A percentile compares a stretch with the other conserved stretches of the same genome.
Conservation (phyloP, 1,140 invertebrate species). For the Macrocentrus cingulum region DNA sequence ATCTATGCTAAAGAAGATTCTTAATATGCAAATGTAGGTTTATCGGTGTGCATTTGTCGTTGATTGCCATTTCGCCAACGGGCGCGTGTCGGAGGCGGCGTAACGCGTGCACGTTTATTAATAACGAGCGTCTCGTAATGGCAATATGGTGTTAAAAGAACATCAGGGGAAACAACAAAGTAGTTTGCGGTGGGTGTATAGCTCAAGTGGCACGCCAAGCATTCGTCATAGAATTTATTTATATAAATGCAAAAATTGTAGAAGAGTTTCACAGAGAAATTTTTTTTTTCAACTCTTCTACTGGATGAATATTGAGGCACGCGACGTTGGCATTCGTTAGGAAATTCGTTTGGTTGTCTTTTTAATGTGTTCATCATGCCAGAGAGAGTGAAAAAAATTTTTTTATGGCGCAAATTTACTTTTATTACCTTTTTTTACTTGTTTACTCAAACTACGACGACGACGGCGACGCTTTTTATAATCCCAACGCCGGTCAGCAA, state of each 20-base stretch:
- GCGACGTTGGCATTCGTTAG: too few species aligned
- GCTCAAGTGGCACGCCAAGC: slow-evolving; percentile 17
- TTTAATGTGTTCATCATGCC: too few species aligned
- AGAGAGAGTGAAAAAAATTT: too few species aligned
- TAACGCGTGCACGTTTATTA: slow-evolving; percentile 19
- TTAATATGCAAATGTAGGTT: too few species aligned
- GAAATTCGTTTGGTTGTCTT: too few species aligned
- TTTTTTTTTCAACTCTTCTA: too few species aligned
- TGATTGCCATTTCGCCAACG: slow-evolving; percentile 6
- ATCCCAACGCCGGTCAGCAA: not conserved
- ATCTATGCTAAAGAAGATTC: too few species aligned
- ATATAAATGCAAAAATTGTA: too few species aligned
- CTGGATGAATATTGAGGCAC: too few species aligned
- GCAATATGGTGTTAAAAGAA: slow-evolving; percentile 19
- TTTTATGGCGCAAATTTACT: too few species aligned
- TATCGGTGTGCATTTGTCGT: too few species aligned
- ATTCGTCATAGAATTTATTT: not conserved
- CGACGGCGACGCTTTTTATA: slow-evolving; percentile 9
- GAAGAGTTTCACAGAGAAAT: too few species aligned
- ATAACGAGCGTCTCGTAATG: slow-evolving; percentile 21
- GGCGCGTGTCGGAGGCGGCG: slow-evolving; percentile 13
- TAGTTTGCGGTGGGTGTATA: slow-evolving; percentile 20
- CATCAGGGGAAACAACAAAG: slow-evolving; percentile 10
- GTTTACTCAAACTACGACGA: slow-evolving; percentile 8
- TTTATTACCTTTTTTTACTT: slow-evolving; percentile 32